Conservation (phyloP, 1,140 invertebrate species). For the Trichonephila clavata region DNA sequence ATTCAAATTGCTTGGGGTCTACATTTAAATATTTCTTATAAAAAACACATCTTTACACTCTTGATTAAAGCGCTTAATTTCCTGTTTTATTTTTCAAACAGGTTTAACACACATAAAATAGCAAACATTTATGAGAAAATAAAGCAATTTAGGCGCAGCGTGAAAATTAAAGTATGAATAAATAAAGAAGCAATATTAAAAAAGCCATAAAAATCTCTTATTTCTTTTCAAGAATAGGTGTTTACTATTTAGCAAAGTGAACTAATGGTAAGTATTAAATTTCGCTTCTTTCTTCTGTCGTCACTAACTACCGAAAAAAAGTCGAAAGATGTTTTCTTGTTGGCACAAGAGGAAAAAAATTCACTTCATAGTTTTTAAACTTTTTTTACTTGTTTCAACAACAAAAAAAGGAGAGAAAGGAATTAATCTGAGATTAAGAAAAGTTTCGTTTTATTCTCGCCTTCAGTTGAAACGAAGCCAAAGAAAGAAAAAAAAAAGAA, state of each 20-base stretch:
- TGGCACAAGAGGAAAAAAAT: background rate
- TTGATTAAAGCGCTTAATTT: too few relatives aligned
- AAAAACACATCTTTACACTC: too few relatives aligned
- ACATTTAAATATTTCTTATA: too few relatives aligned
- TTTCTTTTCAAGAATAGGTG: background rate
- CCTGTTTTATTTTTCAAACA: too few relatives aligned
- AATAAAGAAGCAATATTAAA: background rate
- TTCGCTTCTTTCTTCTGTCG: background rate
- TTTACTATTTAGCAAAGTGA: background rate
- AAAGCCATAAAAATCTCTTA: background rate
- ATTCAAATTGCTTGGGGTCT: too few relatives aligned
- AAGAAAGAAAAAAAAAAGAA: background rate
- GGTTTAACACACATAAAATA: too few relatives aligned
- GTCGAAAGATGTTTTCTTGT: background rate
- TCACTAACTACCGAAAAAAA: background rate
- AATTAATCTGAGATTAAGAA: slow-evolving; percentile 22
- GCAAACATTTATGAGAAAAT: too few relatives aligned
- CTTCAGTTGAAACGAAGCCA: background rate
- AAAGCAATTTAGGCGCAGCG: background rate
- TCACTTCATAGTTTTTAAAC: background rate
- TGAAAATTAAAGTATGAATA: background rate
- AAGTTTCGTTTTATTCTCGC: background rate
- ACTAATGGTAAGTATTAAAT: background rate
- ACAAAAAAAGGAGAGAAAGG: background rate
- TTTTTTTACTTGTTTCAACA: background rate